Evolutionary conservation across 2,888 invertebrate genomes (phyloP).

Genomic region (Mythimna loreyi): DNA sequence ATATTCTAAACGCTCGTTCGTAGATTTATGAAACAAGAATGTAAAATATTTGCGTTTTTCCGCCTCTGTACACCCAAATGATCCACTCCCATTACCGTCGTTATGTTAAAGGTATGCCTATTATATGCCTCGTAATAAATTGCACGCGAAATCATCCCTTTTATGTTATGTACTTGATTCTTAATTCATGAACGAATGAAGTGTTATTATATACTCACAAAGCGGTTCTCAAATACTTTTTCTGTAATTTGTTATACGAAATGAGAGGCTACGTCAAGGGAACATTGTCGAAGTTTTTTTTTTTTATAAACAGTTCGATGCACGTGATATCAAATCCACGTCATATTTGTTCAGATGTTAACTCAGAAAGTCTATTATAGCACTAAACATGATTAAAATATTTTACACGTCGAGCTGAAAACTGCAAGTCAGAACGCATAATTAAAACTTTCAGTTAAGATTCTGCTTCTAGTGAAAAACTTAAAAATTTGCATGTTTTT

Average conservation of each 20-base stretch:
- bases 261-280: constrained; percentile 21
- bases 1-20: constrained; percentile 59
- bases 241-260: constrained; percentile 13
- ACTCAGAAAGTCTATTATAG: constrained; percentile 47
- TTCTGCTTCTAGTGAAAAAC: too few relatives aligned
- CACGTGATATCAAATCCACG: constrained; percentile 27
- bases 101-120: constrained; percentile 67
- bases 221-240: constrained; percentile 30
- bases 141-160: constrained; percentile 48
- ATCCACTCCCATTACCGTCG: constrained; percentile 76
- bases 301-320: constrained; percentile 27
- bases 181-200: constrained; percentile 41
- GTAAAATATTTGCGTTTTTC: constrained; percentile 76
- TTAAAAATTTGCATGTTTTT: too few relatives aligned
- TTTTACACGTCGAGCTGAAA: constrained; percentile 27
- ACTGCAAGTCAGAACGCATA: constrained; percentile 9
- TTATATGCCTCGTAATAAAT: constrained; percentile 63
- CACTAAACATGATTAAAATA: constrained; percentile 62
- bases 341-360: constrained; percentile 52
- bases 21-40: constrained; percentile 68
- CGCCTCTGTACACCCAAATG: constrained; percentile 75
- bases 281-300: constrained; percentile 15
- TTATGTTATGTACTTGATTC: constrained; percentile 45
- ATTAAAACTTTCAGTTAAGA: constrained; percentile 22
- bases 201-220: constrained; percentile 35